phyloP scores from a whole-genome alignment of 2,888 invertebrate species.

The Trichogramma dendrolimi region DNA sequence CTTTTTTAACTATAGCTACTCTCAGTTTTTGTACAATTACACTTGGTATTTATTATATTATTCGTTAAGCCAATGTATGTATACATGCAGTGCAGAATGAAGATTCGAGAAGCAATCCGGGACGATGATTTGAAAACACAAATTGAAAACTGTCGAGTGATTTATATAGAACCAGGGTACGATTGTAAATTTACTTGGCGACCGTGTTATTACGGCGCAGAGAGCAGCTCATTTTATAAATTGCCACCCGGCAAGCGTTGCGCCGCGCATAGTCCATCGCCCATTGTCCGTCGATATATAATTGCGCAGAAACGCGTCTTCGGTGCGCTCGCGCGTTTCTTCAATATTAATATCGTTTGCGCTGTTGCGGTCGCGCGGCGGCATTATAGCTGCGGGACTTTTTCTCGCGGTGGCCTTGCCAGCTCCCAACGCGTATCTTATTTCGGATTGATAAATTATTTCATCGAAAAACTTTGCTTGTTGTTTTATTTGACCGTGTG shows the following conservation, averaged over 20 bases:
- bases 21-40: too few relatives aligned
- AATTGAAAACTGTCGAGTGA: too few relatives aligned
- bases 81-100: too few relatives aligned
- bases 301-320: neutral
- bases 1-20: too few relatives aligned
- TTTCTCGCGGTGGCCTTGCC: neutral
- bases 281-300: neutral
- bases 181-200: neutral
- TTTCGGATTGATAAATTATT: neutral
- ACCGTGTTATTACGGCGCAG: constrained; percentile 1
- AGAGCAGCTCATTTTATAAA: constrained; percentile 9
- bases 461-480: neutral
- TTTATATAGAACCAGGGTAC: too few relatives aligned
- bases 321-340: neutral
- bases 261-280: neutral
- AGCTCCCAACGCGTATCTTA: neutral
- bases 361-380: neutral
- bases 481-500: neutral
- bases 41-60: too few relatives aligned
- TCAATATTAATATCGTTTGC: neutral
- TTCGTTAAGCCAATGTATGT: too few relatives aligned
- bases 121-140: too few relatives aligned
- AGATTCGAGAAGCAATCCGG: too few relatives aligned
- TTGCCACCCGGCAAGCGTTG: constrained; percentile 10
- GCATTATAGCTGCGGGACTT: neutral